phyloP scores from a whole-genome alignment of 2,888 invertebrate genomes.

The Hyposoter didymator region DNA sequence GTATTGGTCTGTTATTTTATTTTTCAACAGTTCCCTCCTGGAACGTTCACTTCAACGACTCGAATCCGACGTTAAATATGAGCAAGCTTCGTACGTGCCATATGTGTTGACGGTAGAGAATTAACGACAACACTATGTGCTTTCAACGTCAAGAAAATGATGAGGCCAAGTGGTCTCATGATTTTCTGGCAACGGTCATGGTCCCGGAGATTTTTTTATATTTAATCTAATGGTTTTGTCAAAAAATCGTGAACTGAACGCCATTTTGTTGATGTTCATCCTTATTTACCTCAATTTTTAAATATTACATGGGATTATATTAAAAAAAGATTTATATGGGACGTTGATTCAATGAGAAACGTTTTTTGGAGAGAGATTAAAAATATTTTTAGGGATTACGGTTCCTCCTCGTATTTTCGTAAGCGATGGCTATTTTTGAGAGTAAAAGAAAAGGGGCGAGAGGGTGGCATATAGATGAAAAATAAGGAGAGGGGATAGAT shows the following conservation, averaged over 20 bases:
- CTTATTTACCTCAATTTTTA: background rate
- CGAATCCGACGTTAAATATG: constrained; percentile 26
- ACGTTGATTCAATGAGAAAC: background rate
- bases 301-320: background rate
- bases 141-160: constrained; percentile 32
- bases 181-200: constrained; percentile 31
- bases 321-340: background rate
- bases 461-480: constrained; percentile 2
- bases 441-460: constrained; percentile 54
- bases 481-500: constrained; percentile 54
- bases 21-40: background rate
- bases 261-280: background rate
- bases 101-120: constrained; percentile 49
- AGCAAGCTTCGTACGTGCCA: constrained; percentile 19
- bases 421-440: constrained; percentile 60
- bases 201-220: background rate
- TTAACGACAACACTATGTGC: constrained; percentile 45
- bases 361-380: background rate
- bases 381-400: background rate
- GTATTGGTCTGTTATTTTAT: constrained; percentile 10
- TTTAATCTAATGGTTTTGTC: background rate
- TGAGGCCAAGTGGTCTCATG: constrained; percentile 25
- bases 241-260: background rate
- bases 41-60: constrained; percentile 33
- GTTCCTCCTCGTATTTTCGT: constrained; percentile 31